phyloP scores from a whole-genome alignment of 2,888 invertebrate species.

The Mythimna ferrago region DNA sequence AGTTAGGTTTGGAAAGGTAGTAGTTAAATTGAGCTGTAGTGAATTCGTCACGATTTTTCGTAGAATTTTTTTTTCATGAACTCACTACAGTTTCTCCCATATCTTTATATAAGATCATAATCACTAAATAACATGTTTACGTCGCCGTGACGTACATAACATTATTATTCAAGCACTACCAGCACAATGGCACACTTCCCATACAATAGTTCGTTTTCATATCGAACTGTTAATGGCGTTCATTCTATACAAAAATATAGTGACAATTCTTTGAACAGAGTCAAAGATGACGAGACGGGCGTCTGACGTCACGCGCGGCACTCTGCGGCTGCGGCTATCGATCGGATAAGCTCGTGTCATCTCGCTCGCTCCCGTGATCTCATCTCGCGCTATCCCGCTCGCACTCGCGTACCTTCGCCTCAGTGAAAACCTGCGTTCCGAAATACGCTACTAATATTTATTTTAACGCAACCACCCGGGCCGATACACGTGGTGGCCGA shows the following conservation, averaged over 20 bases:
- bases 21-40: not conserved
- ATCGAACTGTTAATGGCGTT: constrained; percentile 64
- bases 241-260: constrained; percentile 81
- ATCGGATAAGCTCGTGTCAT: constrained; percentile 84
- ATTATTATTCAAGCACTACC: constrained; percentile 12
- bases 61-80: not conserved
- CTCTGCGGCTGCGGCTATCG: constrained; percentile 91
- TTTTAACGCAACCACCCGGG: constrained; percentile 88
- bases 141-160: constrained; percentile 13
- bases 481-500: constrained; percentile 83
- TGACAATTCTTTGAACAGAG: constrained; percentile 88
- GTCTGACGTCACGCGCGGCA: constrained; percentile 89
- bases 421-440: constrained; percentile 86
- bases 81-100: not conserved
- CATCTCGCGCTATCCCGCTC: constrained; percentile 77
- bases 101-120: constrained; percentile 20
- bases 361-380: constrained; percentile 79
- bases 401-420: constrained; percentile 76
- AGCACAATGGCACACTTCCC: constrained; percentile 26
- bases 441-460: constrained; percentile 90
- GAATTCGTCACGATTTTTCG: too few relatives aligned
- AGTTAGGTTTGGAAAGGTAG: not conserved
- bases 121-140: constrained; percentile 43
- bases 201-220: constrained; percentile 48
- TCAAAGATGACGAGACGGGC: constrained; percentile 89